These are phyloP conservation scores for Dermatemys mawii DNA, from an alignment of 2,113 vertebrate genomes.

Conservation along the genomic window DNA sequence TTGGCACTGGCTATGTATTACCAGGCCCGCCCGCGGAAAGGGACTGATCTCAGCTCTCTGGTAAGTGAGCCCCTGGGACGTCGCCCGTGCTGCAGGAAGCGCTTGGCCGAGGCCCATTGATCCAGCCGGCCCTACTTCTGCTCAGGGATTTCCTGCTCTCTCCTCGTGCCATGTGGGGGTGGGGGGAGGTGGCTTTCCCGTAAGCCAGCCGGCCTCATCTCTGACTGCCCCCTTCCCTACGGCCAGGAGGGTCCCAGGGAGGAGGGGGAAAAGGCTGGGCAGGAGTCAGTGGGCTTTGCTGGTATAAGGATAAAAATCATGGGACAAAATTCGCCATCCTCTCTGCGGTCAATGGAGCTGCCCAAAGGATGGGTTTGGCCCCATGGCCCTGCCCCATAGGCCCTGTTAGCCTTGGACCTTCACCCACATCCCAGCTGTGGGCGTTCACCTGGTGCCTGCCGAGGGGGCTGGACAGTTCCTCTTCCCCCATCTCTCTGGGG, in stretches of 20 bases:
- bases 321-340: neutral
- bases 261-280: neutral
- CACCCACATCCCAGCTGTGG: no score
- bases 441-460: no score
- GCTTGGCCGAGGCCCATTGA: neutral
- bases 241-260: neutral
- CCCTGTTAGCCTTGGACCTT: no score
- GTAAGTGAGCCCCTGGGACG: neutral
- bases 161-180: neutral
- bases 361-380: neutral
- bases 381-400: neutral
- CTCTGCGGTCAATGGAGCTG: neutral
- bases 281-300: neutral
- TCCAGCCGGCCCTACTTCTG: neutral
- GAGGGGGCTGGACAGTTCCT: no score
- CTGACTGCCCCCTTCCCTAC: neutral
- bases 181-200: neutral
- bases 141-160: neutral
- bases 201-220: neutral
- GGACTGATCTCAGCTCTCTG: neutral
- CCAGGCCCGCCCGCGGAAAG: no score
- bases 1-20: neutral
- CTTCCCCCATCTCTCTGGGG: no score
- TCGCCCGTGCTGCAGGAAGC: neutral
- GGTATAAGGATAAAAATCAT: neutral